phyloP scores from a whole-genome alignment of 1,140 invertebrate species.

The Euschistus heros region DNA sequence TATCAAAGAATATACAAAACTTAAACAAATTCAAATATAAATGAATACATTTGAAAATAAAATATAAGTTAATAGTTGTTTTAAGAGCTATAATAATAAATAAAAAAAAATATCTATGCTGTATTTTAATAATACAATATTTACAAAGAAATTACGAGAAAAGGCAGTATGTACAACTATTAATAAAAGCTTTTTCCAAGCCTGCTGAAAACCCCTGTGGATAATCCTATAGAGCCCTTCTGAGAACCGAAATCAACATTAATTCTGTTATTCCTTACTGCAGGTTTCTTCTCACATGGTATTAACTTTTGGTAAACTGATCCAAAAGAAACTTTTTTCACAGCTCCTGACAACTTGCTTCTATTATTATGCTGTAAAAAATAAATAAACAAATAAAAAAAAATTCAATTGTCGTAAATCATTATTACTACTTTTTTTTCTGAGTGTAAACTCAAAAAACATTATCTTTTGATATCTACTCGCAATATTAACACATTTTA shows the following conservation, averaged over 20 bases:
- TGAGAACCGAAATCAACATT: background rate
- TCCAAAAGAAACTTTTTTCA: conserved; percentile 11
- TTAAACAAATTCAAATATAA: too few species aligned
- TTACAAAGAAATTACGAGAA: background rate
- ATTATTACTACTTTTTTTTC: background rate
- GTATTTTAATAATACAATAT: conserved; percentile 3
- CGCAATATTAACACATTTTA: too few species aligned
- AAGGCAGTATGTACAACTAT: background rate
- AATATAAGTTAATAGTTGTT: too few species aligned
- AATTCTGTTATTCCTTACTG: background rate
- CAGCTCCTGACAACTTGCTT: background rate
- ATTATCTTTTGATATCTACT: background rate
- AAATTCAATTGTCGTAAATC: background rate
- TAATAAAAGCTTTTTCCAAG: background rate
- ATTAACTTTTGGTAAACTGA: conserved; percentile 4
- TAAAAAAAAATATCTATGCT: too few species aligned
- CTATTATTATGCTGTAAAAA: background rate
- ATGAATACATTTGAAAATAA: too few species aligned
- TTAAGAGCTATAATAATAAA: too few species aligned
- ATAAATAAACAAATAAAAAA: background rate
- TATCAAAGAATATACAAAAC: too few species aligned
- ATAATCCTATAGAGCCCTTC: background rate
- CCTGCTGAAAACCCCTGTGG: conserved; percentile 5
- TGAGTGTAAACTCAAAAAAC: background rate
- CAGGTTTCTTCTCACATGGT: background rate